Conservation (phyloP, 2,888 invertebrate genomes). For the Pterobdella sp. region DNA sequence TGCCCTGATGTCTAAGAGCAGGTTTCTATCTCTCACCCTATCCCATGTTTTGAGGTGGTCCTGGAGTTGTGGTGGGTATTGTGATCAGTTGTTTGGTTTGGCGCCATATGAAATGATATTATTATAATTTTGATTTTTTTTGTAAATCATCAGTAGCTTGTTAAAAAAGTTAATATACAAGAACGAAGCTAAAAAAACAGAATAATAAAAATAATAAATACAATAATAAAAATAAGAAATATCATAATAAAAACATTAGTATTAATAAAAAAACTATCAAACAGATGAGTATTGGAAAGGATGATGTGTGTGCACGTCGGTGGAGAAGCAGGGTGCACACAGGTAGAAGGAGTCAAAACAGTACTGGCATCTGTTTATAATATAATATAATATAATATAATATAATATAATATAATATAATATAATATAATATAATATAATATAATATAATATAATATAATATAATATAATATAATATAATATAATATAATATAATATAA, state of each 20-base stretch:
- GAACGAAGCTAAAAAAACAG: background rate
- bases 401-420: constrained; percentile 26
- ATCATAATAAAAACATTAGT: background rate
- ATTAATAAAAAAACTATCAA: constrained; percentile 32
- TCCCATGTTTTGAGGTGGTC: constrained; percentile 48
- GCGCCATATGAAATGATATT: no score
- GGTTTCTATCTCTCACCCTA: constrained; percentile 41
- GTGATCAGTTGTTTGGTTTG: no score
- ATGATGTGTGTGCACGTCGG: constrained; percentile 47
- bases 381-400: constrained; percentile 26
- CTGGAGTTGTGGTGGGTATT: constrained; percentile 38
- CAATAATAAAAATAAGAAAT: background rate
- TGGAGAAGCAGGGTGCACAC: constrained; percentile 50
- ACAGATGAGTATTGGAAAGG: constrained; percentile 49
- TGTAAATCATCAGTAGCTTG: no score
- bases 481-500: constrained; percentile 28
- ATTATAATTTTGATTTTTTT: no score
- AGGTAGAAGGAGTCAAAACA: constrained; percentile 45
- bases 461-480: constrained; percentile 22
- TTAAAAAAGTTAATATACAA: background rate
- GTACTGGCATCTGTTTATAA: constrained; percentile 43
- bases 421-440: constrained; percentile 26
- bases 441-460: constrained; percentile 26
- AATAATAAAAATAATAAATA: background rate
- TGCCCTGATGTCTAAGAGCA: background rate